A percentile compares a stretch with the other conserved stretches of the same genome.
These are phyloP conservation scores for Fissipunctia ypsillon DNA, from an alignment of 2,888 invertebrate species.

Conservation along the genomic window DNA sequence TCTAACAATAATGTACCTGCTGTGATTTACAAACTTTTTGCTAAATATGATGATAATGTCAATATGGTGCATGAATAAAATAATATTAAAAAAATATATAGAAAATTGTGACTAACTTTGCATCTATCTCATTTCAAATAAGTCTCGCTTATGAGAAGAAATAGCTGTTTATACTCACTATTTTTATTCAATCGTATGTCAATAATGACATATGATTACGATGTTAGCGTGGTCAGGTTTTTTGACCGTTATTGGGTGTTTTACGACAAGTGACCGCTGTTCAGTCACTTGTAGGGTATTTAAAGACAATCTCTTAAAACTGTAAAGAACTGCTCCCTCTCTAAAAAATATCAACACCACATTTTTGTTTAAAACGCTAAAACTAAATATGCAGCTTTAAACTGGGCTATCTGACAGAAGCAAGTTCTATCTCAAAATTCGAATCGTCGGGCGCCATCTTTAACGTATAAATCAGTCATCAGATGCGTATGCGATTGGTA, in stretches of 20 bases:
- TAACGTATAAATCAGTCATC: slow-evolving; percentile 71
- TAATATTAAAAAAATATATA: background rate
- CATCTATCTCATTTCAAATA: background rate
- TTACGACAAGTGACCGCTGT: no score
- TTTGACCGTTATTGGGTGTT: background rate
- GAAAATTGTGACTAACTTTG: background rate
- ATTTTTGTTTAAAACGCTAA: background rate
- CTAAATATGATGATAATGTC: background rate
- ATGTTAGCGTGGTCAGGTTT: background rate
- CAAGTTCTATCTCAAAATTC: slow-evolving; percentile 59
- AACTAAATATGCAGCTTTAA: slow-evolving; percentile 40
- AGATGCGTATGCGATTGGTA: slow-evolving; percentile 66
- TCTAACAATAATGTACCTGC: background rate
- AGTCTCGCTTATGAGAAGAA: background rate
- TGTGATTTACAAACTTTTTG: background rate
- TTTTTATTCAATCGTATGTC: background rate
- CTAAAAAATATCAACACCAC: background rate
- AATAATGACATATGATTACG: background rate
- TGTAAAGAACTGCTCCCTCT: background rate
- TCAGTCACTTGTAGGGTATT: background rate
- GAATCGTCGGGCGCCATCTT: slow-evolving; percentile 65
- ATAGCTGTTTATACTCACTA: background rate
- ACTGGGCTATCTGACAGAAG: slow-evolving; percentile 55
- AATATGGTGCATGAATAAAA: background rate
- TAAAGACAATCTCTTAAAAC: background rate